Percentiles rank a stretch among this genome's conserved stretches.
Conservation (phyloP, 2,113 vertebrate species). For the Notiomystis cincta region DNA sequence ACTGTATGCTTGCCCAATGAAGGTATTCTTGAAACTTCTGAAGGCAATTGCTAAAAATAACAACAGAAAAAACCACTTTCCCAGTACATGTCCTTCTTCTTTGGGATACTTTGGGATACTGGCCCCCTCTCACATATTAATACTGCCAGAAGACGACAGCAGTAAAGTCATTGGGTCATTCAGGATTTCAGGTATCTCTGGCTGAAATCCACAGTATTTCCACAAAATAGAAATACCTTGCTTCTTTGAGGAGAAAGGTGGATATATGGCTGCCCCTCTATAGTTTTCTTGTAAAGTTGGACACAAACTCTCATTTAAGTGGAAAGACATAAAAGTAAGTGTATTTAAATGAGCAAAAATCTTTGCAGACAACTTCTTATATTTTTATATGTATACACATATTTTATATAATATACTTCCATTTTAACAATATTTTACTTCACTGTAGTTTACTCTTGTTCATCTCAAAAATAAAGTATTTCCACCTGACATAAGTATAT, state of each 20-base stretch:
- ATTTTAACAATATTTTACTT: neutral
- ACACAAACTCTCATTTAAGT: neutral
- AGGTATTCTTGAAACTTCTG: neutral
- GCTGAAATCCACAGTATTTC: neutral
- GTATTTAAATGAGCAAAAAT: neutral
- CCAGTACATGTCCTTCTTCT: neutral
- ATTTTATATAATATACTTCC: no score
- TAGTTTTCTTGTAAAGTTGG: neutral
- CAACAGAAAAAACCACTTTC: neutral
- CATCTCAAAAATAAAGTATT: neutral
- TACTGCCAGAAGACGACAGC: neutral
- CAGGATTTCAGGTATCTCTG: neutral
- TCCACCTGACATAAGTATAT: neutral
- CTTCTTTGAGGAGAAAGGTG: neutral
- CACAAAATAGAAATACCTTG: neutral
- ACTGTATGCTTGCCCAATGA: neutral
- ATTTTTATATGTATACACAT: no score
- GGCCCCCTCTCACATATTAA: neutral
- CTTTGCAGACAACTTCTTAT: neutral
- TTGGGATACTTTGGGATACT: neutral
- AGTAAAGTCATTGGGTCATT: neutral
- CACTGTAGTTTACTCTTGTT: neutral
- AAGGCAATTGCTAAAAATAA: neutral
- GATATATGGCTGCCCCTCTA: neutral
- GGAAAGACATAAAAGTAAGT: neutral